Evolutionary conservation across 2,888 invertebrate genomes (phyloP).

Genomic region (Trichopoda pennipes): DNA sequence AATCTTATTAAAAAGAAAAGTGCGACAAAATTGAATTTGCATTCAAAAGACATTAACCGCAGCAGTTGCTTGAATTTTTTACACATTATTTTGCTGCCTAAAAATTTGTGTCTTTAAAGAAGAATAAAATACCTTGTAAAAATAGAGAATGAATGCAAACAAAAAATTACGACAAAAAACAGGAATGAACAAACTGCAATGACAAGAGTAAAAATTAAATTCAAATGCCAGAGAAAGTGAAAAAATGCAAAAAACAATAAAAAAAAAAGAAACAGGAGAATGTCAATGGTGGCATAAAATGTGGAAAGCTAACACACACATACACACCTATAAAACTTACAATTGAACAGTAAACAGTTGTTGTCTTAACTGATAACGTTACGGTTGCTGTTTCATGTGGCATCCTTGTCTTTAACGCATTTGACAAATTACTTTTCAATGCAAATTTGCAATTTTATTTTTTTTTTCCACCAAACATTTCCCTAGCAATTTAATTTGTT

Average conservation of each 20-base stretch:
- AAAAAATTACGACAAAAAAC: slow-evolving; percentile 34
- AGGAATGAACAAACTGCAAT: slow-evolving; percentile 65
- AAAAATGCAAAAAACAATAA: slow-evolving; percentile 67
- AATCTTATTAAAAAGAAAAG: slow-evolving; percentile 79
- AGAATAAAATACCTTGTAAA: slow-evolving; percentile 42
- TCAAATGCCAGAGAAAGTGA: slow-evolving; percentile 71
- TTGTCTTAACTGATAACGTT: slow-evolving; percentile 12
- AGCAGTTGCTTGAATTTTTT: slow-evolving; percentile 75
- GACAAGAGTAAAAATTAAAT: slow-evolving; percentile 74
- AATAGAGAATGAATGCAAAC: slow-evolving; percentile 14
- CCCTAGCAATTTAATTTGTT: slow-evolving; percentile 11
- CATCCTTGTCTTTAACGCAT: slow-evolving; percentile 70
- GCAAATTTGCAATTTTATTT: slow-evolving; percentile 71
- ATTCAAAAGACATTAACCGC: slow-evolving; percentile 80
- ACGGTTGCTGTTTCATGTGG: slow-evolving; percentile 22
- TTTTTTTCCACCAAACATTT: slow-evolving; percentile 30
- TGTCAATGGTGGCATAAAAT: slow-evolving; percentile 64
- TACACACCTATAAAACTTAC: slow-evolving; percentile 11
- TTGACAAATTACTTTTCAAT: slow-evolving; percentile 74
- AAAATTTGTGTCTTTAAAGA: slow-evolving; percentile 29
- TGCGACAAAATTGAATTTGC: slow-evolving; percentile 76
- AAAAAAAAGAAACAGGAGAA: slow-evolving; percentile 60
- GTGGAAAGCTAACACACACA: slow-evolving; percentile 1
- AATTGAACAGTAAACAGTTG: slow-evolving; percentile 41
- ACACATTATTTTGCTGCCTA: slow-evolving; percentile 58